Evolutionary conservation across 2,888 invertebrate species (phyloP).

Genomic region (Tetanocera ferruginea): DNA sequence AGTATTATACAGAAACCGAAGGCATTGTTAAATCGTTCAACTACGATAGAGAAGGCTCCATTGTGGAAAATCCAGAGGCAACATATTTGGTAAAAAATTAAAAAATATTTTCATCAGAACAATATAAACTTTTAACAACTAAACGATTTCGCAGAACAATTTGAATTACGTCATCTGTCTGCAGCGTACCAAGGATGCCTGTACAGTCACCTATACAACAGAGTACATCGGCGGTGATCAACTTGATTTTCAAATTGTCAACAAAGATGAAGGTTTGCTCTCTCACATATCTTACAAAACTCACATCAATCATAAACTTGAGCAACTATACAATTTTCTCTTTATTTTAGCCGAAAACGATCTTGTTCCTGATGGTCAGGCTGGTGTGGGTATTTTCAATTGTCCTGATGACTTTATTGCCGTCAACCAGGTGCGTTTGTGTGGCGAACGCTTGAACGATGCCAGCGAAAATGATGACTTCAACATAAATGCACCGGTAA

Average conservation of each 20-base stretch:
- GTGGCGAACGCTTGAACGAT: constrained; percentile 82
- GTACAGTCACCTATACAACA: constrained; percentile 76
- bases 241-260: constrained; percentile 77
- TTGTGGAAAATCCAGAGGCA: constrained; percentile 72
- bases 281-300: not conserved
- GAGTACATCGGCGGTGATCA: constrained; percentile 69
- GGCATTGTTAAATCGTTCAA: constrained; percentile 81
- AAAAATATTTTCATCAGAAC: not conserved
- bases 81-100: constrained; percentile 74
- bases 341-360: constrained; percentile 73
- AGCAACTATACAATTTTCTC: not conserved
- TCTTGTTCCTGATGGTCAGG: constrained; percentile 77
- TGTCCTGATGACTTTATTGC: constrained; percentile 83
- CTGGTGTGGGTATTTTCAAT: constrained; percentile 81
- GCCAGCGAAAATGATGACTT: constrained; percentile 73
- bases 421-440: constrained; percentile 78
- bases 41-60: constrained; percentile 74
- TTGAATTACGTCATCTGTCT: constrained; percentile 84
- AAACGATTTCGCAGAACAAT: constrained; percentile 74
- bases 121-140: not conserved
- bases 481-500: constrained; percentile 78
- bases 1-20: constrained; percentile 74
- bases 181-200: constrained; percentile 74
- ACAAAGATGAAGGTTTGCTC: constrained; percentile 75
- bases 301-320: too few species aligned